These are phyloP conservation scores for Sardinella longiceps DNA, from an alignment of 2,797 vertebrate genomes.

Conservation along the genomic window DNA sequence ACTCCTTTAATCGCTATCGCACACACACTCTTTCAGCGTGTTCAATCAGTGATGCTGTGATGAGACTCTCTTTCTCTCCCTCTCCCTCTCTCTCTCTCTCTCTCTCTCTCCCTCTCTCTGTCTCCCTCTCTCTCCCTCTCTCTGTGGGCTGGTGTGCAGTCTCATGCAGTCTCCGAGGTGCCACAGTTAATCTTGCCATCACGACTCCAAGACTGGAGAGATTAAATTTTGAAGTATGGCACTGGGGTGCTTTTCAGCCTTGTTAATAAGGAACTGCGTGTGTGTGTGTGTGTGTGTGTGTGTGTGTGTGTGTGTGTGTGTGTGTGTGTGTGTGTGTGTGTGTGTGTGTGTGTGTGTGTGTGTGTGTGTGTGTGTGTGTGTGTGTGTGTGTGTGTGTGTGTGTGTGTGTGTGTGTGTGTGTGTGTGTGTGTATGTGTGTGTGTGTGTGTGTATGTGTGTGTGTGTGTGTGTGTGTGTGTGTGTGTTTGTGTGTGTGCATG, in stretches of 20 bases:
- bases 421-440: no score
- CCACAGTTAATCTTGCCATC: slow-evolving; percentile 7
- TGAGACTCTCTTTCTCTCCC: neutral
- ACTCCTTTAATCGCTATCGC: neutral
- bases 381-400: no score
- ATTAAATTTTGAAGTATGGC: neutral
- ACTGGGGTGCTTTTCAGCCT: neutral
- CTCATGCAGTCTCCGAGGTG: neutral
- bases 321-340: no score
- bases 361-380: no score
- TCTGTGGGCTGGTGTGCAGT: neutral
- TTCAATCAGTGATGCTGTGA: neutral
- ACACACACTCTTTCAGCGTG: neutral
- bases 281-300: neutral
- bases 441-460: neutral
- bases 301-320: neutral
- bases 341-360: no score
- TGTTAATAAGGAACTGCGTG: neutral
- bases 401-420: no score
- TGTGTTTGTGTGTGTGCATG: neutral
- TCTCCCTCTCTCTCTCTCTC: no score
- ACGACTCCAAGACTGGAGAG: neutral
- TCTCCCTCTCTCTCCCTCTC: no score
- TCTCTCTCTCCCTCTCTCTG: no score
- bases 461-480: neutral